Evolutionary conservation across 2,797 vertebrate species (phyloP).

Genomic region (Tokudaia tokunoshimensis): DNA sequence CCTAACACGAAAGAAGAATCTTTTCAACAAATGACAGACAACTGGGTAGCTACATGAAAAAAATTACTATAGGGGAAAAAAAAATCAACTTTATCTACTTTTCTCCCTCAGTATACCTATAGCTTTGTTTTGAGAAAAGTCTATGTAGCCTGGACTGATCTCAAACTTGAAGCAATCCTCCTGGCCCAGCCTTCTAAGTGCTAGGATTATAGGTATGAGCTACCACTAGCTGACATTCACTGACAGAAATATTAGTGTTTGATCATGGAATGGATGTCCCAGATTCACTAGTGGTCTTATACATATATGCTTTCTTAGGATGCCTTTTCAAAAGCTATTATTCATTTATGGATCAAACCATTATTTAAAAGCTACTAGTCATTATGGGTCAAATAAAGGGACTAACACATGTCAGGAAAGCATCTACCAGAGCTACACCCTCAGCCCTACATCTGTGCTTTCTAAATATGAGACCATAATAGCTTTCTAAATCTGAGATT

Average conservation of each 20-base stretch:
- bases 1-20: background rate
- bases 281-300: background rate
- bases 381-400: background rate
- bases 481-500: background rate
- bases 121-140: background rate
- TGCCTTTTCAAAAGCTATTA: background rate
- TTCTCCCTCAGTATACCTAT: slow-evolving; percentile 22
- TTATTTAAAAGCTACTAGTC: background rate
- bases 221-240: background rate
- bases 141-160: background rate
- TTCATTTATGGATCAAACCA: background rate
- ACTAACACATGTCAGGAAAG: background rate
- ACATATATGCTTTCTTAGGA: slow-evolving; percentile 33
- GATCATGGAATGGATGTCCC: background rate
- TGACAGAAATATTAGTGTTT: slow-evolving; percentile 32
- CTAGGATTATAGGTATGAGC: background rate
- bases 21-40: slow-evolving; percentile 16
- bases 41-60: background rate
- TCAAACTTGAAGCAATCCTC: background rate
- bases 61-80: background rate
- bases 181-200: background rate
- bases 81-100: background rate
- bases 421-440: background rate
- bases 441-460: background rate
- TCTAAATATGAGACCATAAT: background rate